Percentiles rank a stretch among this genome's conserved stretches.
phyloP scores from a whole-genome alignment of 1,140 invertebrate species.

The Homalodisca vitripennis region DNA sequence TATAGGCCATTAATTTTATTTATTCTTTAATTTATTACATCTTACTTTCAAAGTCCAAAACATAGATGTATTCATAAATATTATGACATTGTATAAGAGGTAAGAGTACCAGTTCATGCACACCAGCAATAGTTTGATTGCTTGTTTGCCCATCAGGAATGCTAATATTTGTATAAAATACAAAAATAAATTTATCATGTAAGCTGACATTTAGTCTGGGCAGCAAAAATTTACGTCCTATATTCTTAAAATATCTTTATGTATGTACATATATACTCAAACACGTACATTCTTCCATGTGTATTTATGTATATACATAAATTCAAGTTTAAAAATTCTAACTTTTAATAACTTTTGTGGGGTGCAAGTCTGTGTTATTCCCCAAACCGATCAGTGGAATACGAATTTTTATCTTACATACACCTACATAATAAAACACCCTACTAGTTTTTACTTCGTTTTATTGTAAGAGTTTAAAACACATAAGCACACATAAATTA shows the following conservation, averaged over 20 bases:
- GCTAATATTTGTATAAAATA: slow-evolving; percentile 30
- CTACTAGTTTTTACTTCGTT: not conserved
- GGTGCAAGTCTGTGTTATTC: slow-evolving; percentile 38
- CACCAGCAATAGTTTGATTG: not conserved
- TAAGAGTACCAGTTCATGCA: not conserved
- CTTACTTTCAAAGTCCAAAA: slow-evolving; percentile 24
- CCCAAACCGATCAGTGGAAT: slow-evolving; percentile 13
- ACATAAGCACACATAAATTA: slow-evolving; percentile 29
- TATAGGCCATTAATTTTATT: slow-evolving; percentile 29
- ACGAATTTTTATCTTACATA: not conserved
- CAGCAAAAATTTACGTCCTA: not conserved
- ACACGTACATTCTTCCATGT: slow-evolving; percentile 5
- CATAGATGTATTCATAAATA: slow-evolving; percentile 16
- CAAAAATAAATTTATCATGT: slow-evolving; percentile 36
- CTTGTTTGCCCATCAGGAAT: slow-evolving; percentile 22
- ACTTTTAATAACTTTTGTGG: not conserved
- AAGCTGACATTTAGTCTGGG: slow-evolving; percentile 32
- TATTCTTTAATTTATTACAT: slow-evolving; percentile 24
- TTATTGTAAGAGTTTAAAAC: slow-evolving; percentile 20
- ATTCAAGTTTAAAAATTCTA: slow-evolving; percentile 2
- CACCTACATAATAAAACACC: not conserved
- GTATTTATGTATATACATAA: slow-evolving; percentile 27
- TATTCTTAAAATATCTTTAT: slow-evolving; percentile 4
- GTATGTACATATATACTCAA: slow-evolving; percentile 27
- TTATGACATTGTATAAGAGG: slow-evolving; percentile 18